Base-by-base conservation (phyloP, 2,113 vertebrate species). In the Microcebus jonahi region DNA sequence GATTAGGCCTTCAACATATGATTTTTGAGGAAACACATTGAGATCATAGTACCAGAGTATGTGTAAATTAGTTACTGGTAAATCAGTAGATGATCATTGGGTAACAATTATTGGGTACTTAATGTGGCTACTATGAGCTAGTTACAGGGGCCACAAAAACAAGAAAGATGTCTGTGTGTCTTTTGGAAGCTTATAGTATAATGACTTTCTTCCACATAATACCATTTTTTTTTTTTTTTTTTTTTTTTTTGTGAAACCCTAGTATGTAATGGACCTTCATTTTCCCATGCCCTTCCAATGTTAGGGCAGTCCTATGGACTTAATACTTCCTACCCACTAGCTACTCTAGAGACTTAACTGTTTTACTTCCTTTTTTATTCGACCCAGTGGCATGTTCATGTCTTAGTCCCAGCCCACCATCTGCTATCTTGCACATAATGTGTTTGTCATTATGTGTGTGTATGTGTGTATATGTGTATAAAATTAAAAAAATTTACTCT, bases 141-240 rank as follows among this genome's bases (percentile, higher is more conserved):
- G 59, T 31, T 91, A 55, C 57, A 36, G n/a, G 18, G n/a, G 21
- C 45, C n/a, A 42, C 34, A 77, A 45, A 87, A 57, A 50, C 25
- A 29, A 68, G 25, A 48, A 34, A 61, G 15, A 8, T 4, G 42
- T 55, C 14, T 91, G 55, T 84, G 21, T 31, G 55, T 57, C 20
- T 65, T 95, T 90, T 90, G 88, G 61, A 85, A 76, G 25, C 21
- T 87, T 76, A n/a, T 11, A 36, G 34, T 80, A 20, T 34, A 68
- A 29, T 82, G 68, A 73, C 17, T 93, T 65, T 65, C 23, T 89
- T 89, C 25, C 31, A 48, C 1, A 2, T 50, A 77, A 29, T 5
- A 53, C 50, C 11, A 2, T 86, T 42, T 50, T 45, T 94, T 45
- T 94, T 45, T 94, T 68, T 93, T 45, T 94, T 68, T 93, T 94